These are phyloP conservation scores for Frankliniella intonsa DNA, from an alignment of 2,888 invertebrate species.

Conservation along the genomic window DNA sequence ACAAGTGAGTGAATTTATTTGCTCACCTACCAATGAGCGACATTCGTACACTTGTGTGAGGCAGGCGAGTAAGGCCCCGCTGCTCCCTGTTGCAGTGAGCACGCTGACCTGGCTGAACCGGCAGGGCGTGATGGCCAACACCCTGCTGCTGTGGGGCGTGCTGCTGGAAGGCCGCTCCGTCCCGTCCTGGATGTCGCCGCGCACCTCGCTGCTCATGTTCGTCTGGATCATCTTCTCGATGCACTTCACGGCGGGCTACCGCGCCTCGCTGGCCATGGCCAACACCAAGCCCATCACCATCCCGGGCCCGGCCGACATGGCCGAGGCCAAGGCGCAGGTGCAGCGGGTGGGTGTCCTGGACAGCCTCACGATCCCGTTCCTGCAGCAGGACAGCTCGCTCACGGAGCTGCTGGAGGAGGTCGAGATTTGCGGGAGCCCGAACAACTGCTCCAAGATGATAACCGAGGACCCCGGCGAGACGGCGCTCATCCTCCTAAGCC, in stretches of 20 bases:
- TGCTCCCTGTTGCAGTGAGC: neutral
- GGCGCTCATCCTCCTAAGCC: neutral
- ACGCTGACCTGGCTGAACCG: constrained; percentile 7
- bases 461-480: neutral
- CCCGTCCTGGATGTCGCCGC: neutral
- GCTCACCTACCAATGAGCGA: too few species aligned
- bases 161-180: neutral
- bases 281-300: neutral
- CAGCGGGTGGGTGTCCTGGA: neutral
- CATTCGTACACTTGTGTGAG: too few species aligned
- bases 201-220: neutral
- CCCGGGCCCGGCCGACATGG: neutral
- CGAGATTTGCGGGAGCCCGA: neutral
- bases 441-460: neutral
- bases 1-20: too few species aligned
- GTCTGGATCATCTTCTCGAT: constrained; percentile 9
- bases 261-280: constrained; percentile 4
- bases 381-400: neutral
- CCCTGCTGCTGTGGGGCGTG: constrained; percentile 6
- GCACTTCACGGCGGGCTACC: constrained; percentile 18
- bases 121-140: neutral
- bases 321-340: neutral
- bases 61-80: too few species aligned
- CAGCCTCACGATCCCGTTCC: neutral
- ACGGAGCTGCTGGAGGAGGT: neutral